A percentile compares a stretch with the other conserved stretches of the same genome.
These are phyloP conservation scores for Nematolebias whitei DNA, from an alignment of 2,113 vertebrate genomes.

Conservation along the genomic window DNA sequence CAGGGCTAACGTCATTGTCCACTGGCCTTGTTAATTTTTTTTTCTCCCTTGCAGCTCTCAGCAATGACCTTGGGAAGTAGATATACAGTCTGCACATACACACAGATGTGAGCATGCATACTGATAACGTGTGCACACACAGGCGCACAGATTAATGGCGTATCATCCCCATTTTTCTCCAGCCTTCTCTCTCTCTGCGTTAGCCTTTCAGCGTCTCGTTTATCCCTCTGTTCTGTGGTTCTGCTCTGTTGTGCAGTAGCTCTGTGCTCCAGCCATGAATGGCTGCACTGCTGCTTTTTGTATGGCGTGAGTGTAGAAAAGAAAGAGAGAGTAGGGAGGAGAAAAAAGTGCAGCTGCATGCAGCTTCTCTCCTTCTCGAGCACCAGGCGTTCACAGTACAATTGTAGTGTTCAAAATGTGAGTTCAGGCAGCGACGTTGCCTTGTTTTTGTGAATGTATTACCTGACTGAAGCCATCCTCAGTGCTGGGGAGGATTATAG, in stretches of 20 bases:
- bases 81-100: slow-evolving; percentile 35
- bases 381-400: slow-evolving; percentile 1
- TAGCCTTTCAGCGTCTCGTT: slow-evolving; percentile 24
- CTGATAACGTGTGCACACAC: slow-evolving; percentile 24
- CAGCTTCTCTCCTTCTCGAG: not conserved
- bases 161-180: slow-evolving; percentile 19
- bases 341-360: too few species aligned
- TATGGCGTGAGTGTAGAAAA: slow-evolving; percentile 1
- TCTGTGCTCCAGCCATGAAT: slow-evolving; percentile 34
- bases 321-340: not conserved
- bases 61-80: slow-evolving; percentile 72
- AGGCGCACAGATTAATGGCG: slow-evolving; percentile 39
- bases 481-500: slow-evolving; percentile 47
- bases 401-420: slow-evolving; percentile 27
- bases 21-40: slow-evolving; percentile 62
- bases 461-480: slow-evolving; percentile 55
- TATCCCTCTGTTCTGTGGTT: slow-evolving; percentile 18
- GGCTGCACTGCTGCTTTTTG: slow-evolving; percentile 4
- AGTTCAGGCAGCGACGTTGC: slow-evolving; percentile 16
- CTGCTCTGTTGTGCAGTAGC: slow-evolving; percentile 20
- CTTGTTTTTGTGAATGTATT: slow-evolving; percentile 47
- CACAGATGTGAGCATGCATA: slow-evolving; percentile 42
- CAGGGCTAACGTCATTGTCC: slow-evolving; percentile 69
- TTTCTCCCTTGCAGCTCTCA: slow-evolving; percentile 48
- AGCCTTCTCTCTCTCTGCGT: slow-evolving; percentile 6